Percentiles rank a stretch among this genome's conserved stretches.
These are phyloP conservation scores for Siphlonurus alternatus DNA, from an alignment of 2,888 invertebrate genomes.

Conservation along the genomic window DNA sequence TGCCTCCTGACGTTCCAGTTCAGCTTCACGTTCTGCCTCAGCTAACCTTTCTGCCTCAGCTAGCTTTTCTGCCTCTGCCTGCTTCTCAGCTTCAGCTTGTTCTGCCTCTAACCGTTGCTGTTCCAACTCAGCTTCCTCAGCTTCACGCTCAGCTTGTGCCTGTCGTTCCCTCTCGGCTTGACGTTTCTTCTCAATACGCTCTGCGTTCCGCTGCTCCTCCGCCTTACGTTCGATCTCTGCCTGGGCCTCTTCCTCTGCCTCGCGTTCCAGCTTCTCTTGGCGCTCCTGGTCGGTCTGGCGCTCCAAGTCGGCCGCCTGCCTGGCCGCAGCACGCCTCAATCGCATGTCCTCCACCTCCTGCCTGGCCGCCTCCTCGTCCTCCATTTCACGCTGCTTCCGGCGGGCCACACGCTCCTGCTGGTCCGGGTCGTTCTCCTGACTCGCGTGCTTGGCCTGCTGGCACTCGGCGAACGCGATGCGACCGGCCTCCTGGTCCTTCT, in stretches of 20 bases:
- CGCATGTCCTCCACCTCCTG: background rate
- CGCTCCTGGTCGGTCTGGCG: background rate
- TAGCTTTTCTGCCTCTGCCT: background rate
- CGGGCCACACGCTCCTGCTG: background rate
- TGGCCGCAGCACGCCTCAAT: background rate
- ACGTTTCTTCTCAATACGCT: background rate
- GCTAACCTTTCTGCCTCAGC: background rate
- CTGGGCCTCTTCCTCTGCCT: background rate
- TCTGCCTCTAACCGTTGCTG: background rate
- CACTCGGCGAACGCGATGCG: background rate
- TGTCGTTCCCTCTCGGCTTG: too few species aligned
- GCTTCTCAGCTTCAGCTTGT: background rate
- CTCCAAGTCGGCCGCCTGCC: background rate
- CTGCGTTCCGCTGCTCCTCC: background rate
- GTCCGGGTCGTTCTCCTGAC: background rate
- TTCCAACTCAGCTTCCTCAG: background rate
- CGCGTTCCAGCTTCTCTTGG: background rate
- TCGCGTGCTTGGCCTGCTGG: background rate
- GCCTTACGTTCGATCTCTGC: background rate
- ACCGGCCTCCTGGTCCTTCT: background rate
- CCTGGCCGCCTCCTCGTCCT: background rate
- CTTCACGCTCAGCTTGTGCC: background rate
- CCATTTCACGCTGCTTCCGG: background rate
- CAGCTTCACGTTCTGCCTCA: background rate
- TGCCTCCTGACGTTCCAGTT: background rate